Conservation (phyloP, 2,797 vertebrate species). For the Malacoraja senta region DNA sequence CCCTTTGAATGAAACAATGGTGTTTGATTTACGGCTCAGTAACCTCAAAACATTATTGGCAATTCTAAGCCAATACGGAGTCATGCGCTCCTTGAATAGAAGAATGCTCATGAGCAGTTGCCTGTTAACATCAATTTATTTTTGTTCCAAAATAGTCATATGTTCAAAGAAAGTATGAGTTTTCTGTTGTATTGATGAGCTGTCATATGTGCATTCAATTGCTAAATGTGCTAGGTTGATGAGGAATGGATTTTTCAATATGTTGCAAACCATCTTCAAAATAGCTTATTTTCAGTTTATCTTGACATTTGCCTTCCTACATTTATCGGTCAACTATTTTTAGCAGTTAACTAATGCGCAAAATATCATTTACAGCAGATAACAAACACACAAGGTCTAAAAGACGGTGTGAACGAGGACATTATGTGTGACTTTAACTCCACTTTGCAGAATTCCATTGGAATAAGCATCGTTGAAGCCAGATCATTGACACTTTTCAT, state of each 20-base stretch:
- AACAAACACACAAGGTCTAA: no score
- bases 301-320: no score
- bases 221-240: no score
- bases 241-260: not conserved
- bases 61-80: not conserved
- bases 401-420: not conserved
- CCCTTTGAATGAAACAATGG: not conserved
- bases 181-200: not conserved
- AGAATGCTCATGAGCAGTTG: no score
- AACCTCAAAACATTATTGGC: not conserved
- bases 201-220: conserved; percentile 14
- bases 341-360: no score
- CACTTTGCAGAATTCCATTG: not conserved
- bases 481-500: not conserved
- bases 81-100: not conserved
- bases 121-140: not conserved
- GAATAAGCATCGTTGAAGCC: not conserved
- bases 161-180: not conserved
- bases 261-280: not conserved
- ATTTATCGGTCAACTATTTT: not conserved
- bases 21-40: not conserved
- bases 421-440: not conserved
- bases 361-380: no score
- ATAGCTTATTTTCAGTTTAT: not conserved
- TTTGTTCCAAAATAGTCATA: not conserved